Conservation (phyloP, 2,113 vertebrate species). For the Formicarius rufipectus region DNA sequence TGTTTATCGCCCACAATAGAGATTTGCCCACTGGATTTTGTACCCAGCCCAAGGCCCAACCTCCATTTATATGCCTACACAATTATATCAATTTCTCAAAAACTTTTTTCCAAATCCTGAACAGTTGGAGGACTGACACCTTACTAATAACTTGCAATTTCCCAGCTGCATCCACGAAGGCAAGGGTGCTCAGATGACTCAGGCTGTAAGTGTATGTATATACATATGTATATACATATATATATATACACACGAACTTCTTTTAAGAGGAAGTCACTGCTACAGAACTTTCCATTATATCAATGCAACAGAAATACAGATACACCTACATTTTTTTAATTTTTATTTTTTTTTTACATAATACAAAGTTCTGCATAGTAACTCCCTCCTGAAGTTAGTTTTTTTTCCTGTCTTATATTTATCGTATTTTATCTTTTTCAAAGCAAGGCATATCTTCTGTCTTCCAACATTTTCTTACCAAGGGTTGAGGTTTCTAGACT, state of each 20-base stretch:
- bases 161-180: background rate
- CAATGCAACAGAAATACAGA: too few species aligned
- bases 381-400: background rate
- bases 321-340: too few species aligned
- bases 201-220: too few species aligned
- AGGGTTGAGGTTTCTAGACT: background rate
- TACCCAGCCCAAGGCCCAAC: background rate
- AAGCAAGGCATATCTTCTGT: background rate
- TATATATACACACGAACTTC: too few species aligned
- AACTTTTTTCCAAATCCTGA: background rate
- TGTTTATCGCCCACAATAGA: rapidly evolving
- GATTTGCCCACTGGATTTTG: background rate
- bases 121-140: background rate
- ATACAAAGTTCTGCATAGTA: background rate
- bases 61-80: background rate
- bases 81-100: background rate
- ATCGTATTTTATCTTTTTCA: background rate
- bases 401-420: background rate
- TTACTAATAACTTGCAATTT: background rate
- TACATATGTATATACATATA: too few species aligned
- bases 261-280: too few species aligned
- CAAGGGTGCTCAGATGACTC: background rate
- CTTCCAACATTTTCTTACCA: background rate
- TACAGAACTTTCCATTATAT: background rate
- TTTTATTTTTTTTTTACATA: too few species aligned